Evolutionary conservation across 2,888 invertebrate species (phyloP), one percentile per base, ranked within the genome.

Genomic region (Phania funesta): DNA sequence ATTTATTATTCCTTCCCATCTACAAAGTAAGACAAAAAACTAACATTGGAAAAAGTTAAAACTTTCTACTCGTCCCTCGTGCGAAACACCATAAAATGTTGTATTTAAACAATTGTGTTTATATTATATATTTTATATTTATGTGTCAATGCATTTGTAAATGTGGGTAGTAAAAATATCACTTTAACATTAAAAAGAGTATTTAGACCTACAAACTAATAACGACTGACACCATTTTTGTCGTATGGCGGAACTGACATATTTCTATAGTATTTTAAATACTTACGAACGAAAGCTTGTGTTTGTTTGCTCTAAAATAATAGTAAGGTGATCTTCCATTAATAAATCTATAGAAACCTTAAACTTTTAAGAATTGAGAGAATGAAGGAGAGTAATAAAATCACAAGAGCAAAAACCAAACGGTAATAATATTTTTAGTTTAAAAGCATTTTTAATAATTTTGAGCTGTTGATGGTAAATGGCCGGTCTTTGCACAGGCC

Each of bases 151-250:
- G 29, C 22, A 11, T 38, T 13, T 44, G 32, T 11, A 44, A 16
- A 22, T 52, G 4, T 22, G 16, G 11, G 5, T 44, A 22, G 38
- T 0, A 41, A 52, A 22, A 52, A 62, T 26, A 41, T 16, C 18
- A 52, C 5, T 70, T 46, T 70, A 22, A 56, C 16, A 22, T 16
- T 26, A 56, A 29, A n/a, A 22, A 2, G 0, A 56, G 56, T 2
- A 41, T 41, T 54, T 44, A 54, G 4, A n/a, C 13, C 9, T 13
- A 11, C 24, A 35, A 46, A 56, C 52, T 38, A 18, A 48, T 70
- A 73, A 54, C 22, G 44, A 64, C 6, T 65, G 56, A 54, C 64
- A 65, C 24, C 0, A 20, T 16, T 74, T 60, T 64, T 46, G 26
- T 64, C n/a, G 54, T 54, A 24, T 50, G 32, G 22, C 44, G 29